These are phyloP conservation scores for Apogon talboti DNA, from an alignment of 2,797 vertebrate genomes.

Conservation along the genomic window DNA sequence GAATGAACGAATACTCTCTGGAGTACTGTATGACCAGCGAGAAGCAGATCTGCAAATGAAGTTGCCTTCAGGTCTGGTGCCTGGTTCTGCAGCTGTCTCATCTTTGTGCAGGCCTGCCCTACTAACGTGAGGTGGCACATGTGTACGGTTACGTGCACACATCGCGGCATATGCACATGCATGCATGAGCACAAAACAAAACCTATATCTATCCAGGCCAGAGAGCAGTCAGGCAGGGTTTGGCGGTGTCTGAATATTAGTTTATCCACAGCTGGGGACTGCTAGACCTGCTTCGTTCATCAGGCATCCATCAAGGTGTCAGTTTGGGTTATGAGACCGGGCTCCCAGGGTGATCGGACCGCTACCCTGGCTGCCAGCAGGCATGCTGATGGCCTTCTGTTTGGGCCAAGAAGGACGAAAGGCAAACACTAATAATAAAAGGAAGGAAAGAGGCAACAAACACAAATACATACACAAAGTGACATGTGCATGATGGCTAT, in stretches of 20 bases:
- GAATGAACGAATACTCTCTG: slow-evolving; percentile 56
- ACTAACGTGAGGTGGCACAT: slow-evolving; percentile 44
- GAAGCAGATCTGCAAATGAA: slow-evolving; percentile 58
- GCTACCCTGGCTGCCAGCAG: slow-evolving; percentile 58
- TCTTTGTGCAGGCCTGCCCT: slow-evolving; percentile 39
- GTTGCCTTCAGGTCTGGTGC: slow-evolving; percentile 44
- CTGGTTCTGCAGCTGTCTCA: slow-evolving; percentile 59
- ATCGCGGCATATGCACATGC: slow-evolving; percentile 57
- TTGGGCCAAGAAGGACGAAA: slow-evolving; percentile 60
- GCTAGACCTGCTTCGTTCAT: slow-evolving; percentile 73
- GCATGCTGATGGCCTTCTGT: slow-evolving; percentile 64
- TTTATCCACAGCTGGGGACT: slow-evolving; percentile 74
- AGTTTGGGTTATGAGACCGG: slow-evolving; percentile 75
- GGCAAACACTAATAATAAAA: slow-evolving; percentile 42
- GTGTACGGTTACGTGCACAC: slow-evolving; percentile 38
- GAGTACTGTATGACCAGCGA: slow-evolving; percentile 49
- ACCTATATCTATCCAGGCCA: slow-evolving; percentile 39
- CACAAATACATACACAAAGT: slow-evolving; percentile 14
- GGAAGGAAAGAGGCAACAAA: slow-evolving; percentile 25
- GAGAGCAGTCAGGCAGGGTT: slow-evolving; percentile 26
- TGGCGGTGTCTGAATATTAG: slow-evolving; percentile 67
- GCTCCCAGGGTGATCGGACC: slow-evolving; percentile 70
- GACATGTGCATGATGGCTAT: neutral
- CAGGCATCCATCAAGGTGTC: slow-evolving; percentile 83
- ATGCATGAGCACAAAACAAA: slow-evolving; percentile 45